phyloP scores from a whole-genome alignment of 2,113 vertebrate species.

The Leucopsar rothschildi region DNA sequence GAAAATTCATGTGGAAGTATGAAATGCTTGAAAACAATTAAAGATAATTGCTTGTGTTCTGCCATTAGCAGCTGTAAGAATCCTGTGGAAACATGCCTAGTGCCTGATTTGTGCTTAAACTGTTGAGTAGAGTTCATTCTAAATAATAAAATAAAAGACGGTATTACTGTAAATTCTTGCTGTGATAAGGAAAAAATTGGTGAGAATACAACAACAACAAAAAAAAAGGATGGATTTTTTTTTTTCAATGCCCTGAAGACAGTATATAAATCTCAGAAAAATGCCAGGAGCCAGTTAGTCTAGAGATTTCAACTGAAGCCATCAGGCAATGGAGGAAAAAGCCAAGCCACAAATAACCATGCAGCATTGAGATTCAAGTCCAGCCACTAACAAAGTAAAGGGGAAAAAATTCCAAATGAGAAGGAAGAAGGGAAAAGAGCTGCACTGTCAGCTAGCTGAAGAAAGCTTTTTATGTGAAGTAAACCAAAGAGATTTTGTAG shows the following conservation, averaged over 20 bases:
- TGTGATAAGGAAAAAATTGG: not conserved
- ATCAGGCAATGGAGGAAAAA: not conserved
- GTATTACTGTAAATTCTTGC: not conserved
- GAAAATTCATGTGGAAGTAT: not conserved
- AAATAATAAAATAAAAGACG: not conserved
- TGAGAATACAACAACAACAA: not conserved
- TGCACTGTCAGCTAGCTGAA: conserved; percentile 40
- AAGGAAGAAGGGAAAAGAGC: conserved; percentile 55
- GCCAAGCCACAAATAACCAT: conserved; percentile 60
- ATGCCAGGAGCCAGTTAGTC: conserved; percentile 58
- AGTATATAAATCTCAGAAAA: conserved; percentile 37
- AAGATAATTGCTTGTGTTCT: conserved; percentile 21
- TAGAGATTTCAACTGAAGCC: conserved; percentile 33
- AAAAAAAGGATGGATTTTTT: not conserved
- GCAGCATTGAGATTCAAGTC: conserved; percentile 44
- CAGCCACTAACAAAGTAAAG: conserved; percentile 27
- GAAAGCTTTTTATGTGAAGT: conserved; percentile 49
- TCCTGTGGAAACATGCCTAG: conserved; percentile 24
- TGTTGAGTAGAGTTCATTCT: not conserved
- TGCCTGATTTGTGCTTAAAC: not conserved
- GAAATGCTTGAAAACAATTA: not conserved
- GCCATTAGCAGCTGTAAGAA: not conserved
- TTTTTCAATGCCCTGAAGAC: not conserved
- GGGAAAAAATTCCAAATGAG: conserved; percentile 15
- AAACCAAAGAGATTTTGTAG: conserved; percentile 42